Evolutionary conservation across 2,888 invertebrate genomes (phyloP), one percentile per base, ranked within the genome.

Genomic region (Agonum fuliginosum): DNA sequence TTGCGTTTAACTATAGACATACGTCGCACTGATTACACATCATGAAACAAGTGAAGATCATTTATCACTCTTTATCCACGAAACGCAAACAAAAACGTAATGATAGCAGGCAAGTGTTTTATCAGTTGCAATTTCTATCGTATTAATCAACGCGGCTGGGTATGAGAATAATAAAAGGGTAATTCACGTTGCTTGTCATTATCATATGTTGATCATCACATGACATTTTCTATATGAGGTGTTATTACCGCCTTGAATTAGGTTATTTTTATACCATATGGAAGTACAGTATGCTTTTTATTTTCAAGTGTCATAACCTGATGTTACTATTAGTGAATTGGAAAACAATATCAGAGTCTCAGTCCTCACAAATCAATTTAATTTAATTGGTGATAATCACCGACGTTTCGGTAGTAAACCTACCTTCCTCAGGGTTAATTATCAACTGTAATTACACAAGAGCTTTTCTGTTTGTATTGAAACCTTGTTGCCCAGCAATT

Each of bases 41-140:
- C 5, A 27, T 24, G 10, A 24, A 54, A 54, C 54, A 54, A 54
- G n/a, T 24, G 5, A 22, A 24, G 54, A 54, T 54, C 54, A 54
- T 54, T 54, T 54, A 54, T 54, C 54, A 54, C 19, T 17, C 48
- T 10, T 48, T 17, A 48, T 48, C 6, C 22, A 12, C 17, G 17
- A 17, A 54, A 54, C 2, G 54, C 54, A 54, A 54, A 54, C 54
- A 54, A 54, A 54, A 54, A 54, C 54, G 12, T 54, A 54, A 54
- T 54, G 54, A 54, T 24, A 24, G 54, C 22, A 12, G n/a, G 24
- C 54, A 54, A 54, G 54, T 54, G 54, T 54, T 54, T 54, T 54
- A 54, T 54, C 54, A 24, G 54, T 54, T 54, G 24, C 54, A 54
- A 54, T 54, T 54, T 54, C 54, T 24, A 12, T 22, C 3, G 12